Evolutionary conservation across 2,888 invertebrate species (phyloP), one percentile per base, ranked within the genome.

Genomic region (Athalia rosae): DNA sequence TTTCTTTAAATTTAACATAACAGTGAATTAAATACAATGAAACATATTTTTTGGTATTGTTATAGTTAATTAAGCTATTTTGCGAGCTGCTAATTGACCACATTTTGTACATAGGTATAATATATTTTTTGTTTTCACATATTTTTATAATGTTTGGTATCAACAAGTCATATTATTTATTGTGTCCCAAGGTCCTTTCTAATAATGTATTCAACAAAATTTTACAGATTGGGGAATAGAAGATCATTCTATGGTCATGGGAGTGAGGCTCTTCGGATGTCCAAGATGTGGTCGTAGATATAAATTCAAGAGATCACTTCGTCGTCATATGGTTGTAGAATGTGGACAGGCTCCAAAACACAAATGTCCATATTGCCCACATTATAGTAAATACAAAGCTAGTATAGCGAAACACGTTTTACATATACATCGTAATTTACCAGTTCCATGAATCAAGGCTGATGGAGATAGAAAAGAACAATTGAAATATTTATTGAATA

Each of bases 241-340:
- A 63, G 62, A 81, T 62, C 78, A 80, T 48, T 77, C 79, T 48
- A 76, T 78, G 56, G 77, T 80, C 69, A 28, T 28, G 28, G 84
- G 84, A 15, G 81, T 83, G 79, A 81, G 73, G 78, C 79, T 56
- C 79, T 92, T 90, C 83, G 89, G 89, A 69, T 93, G 93, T 84
- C 88, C 89, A 67, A 91, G 91, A 64, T 93, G 93, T 83, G 90
- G 90, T 79, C 92, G 92, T 86, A 91, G 91, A 79, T 93, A 93
- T 86, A 90, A 92, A 83, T 90, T 92, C 62, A 92, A 92, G 84
- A 91, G 92, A 8, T 93, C 93, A 78, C 80, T 90, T 50, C 83
- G 84, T 15, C 87, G 89, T 58, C 90, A 90, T 77, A 79, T 89
- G 45, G 85, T 85, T 77, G 86, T 90, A 50, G 90, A 90, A 76